Evolutionary conservation across 2,888 invertebrate species (phyloP).

Genomic region (Phengaris arion): DNA sequence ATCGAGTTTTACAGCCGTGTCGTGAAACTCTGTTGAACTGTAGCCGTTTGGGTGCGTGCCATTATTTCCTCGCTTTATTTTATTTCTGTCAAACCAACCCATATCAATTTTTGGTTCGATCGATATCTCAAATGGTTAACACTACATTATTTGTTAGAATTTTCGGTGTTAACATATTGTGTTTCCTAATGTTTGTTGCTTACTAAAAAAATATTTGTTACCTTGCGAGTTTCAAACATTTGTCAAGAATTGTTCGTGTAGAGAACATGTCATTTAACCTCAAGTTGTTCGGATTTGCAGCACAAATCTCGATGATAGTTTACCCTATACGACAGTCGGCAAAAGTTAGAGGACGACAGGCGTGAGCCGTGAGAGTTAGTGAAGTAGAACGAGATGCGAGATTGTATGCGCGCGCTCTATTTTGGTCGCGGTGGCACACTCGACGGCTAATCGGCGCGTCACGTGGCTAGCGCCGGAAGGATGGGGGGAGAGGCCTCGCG

Average conservation of each 20-base stretch:
- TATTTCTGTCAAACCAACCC: conserved; percentile 46
- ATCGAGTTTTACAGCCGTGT: conserved; percentile 38
- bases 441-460: conserved; percentile 76
- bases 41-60: conserved; percentile 53
- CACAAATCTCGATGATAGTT: conserved; percentile 38
- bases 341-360: conserved; percentile 47
- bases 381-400: conserved; percentile 62
- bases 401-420: conserved; percentile 71
- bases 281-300: conserved; percentile 30
- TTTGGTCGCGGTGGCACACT: conserved; percentile 75
- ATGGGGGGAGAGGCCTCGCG: conserved; percentile 64
- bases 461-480: conserved; percentile 76
- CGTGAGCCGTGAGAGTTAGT: conserved; percentile 59
- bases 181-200: not conserved
- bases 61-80: conserved; percentile 50
- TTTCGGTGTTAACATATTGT: not conserved
- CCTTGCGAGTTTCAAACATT: not conserved
- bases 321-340: conserved; percentile 41
- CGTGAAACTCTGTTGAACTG: conserved; percentile 41
- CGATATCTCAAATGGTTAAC: conserved; percentile 27
- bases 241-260: not conserved
- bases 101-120: conserved; percentile 37
- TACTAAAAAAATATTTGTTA: not conserved
- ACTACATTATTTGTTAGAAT: not conserved
- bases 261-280: conserved; percentile 1